Evolutionary conservation across 2,113 vertebrate genomes (phyloP).

Genomic region (Apus apus): DNA sequence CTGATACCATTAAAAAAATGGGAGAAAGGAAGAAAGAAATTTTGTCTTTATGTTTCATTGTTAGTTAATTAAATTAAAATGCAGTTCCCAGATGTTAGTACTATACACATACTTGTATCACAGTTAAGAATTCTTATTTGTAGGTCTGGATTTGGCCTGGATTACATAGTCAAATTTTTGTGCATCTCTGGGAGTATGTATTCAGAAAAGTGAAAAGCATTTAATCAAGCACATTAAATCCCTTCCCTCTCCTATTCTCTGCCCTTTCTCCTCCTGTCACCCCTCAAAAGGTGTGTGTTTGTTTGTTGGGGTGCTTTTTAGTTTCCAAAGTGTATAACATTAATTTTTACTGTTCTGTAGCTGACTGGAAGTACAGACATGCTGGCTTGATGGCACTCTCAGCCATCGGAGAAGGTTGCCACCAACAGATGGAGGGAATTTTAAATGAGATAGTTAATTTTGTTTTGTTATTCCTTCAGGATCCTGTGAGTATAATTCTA

Average conservation of each 20-base stretch:
- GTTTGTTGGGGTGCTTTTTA: not conserved
- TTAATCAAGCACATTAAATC: not conserved
- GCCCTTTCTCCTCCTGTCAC: not conserved
- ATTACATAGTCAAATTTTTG: not conserved
- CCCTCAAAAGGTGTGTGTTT: not conserved
- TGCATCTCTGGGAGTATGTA: not conserved
- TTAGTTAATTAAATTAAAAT: not conserved
- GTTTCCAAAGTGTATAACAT: not conserved
- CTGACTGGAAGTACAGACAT: slow-evolving; percentile 97
- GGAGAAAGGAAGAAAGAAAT: not conserved
- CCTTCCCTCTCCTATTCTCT: not conserved
- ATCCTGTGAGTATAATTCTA: slow-evolving; percentile 86
- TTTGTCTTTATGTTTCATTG: not conserved
- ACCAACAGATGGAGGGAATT: slow-evolving; percentile 99
- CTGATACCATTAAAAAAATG: not conserved
- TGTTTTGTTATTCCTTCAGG: slow-evolving; percentile 93
- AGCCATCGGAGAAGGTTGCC: slow-evolving; percentile 96
- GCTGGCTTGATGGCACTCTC: slow-evolving; percentile 97
- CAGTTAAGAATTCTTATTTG: not conserved
- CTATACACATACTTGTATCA: not conserved
- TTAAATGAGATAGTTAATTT: slow-evolving; percentile 96
- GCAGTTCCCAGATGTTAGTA: not conserved
- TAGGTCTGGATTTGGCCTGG: not conserved
- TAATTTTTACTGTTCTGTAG: slow-evolving; percentile 66
- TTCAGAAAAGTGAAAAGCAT: not conserved